Evolutionary conservation across 2,888 invertebrate species (phyloP).

Genomic region (Tholera decimalis): DNA sequence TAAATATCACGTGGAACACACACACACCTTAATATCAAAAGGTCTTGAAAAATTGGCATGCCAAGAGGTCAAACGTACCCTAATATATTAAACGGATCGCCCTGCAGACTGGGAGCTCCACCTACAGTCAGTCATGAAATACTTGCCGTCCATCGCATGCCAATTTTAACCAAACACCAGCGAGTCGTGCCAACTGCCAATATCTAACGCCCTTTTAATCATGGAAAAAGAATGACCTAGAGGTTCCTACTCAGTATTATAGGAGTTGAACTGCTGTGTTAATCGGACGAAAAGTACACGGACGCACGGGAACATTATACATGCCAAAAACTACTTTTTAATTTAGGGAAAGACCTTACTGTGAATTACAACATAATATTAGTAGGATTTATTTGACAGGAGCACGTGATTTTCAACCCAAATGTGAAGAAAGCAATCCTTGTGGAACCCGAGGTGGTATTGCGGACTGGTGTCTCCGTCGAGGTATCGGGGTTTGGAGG

Average conservation of each 20-base stretch:
- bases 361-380: no score
- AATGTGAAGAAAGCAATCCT: constrained; percentile 75
- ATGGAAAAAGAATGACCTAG: constrained; percentile 13
- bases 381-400: constrained; percentile 59
- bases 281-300: no score
- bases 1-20: not conserved
- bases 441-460: constrained; percentile 68
- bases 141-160: constrained; percentile 27
- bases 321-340: no score
- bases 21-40: constrained; percentile 4
- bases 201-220: constrained; percentile 31
- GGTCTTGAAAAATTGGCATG: not conserved
- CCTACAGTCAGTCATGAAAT: constrained; percentile 14
- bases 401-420: constrained; percentile 70
- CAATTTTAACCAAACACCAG: constrained; percentile 19
- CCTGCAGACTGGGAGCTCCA: constrained; percentile 28
- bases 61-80: constrained; percentile 7
- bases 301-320: no score
- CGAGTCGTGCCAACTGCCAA: constrained; percentile 36
- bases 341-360: no score
- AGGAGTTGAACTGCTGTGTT: not conserved
- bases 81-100: constrained; percentile 27
- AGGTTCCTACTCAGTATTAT: not conserved
- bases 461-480: constrained; percentile 67
- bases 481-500: constrained; percentile 79